Conservation (phyloP, 2,888 invertebrate genomes). For the Esperia sulphurella region DNA sequence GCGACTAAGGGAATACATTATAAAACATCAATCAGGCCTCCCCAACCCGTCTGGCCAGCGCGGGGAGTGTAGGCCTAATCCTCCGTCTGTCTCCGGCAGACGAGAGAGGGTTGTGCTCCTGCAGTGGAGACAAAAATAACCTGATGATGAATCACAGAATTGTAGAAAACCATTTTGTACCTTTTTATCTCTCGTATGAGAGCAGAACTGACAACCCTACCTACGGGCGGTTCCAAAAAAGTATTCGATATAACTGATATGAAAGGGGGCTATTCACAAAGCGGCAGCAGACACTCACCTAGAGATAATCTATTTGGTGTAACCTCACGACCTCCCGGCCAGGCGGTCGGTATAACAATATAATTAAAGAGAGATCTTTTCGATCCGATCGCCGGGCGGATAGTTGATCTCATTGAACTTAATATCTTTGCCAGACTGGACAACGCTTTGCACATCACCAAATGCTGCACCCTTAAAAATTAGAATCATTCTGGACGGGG, state of each 20-base stretch:
- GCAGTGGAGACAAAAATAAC: too few relatives aligned
- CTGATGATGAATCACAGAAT: too few relatives aligned
- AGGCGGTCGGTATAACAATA: constrained; percentile 68
- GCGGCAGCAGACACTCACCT: constrained; percentile 62
- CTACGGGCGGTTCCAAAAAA: constrained; percentile 36
- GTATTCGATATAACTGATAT: constrained; percentile 63
- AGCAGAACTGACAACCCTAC: neutral
- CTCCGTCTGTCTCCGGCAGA: too few relatives aligned
- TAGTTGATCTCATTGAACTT: neutral
- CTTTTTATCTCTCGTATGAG: too few relatives aligned
- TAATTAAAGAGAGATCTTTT: constrained; percentile 74
- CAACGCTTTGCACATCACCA: neutral
- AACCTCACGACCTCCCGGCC: constrained; percentile 73
- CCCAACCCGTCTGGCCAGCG: too few relatives aligned
- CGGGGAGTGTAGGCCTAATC: too few relatives aligned
- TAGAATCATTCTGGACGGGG: too few relatives aligned
- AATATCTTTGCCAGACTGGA: neutral
- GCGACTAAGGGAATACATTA: too few relatives aligned
- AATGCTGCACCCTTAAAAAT: too few relatives aligned
- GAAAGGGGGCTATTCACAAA: constrained; percentile 41
- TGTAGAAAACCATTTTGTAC: too few relatives aligned
- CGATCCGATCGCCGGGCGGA: constrained; percentile 28
- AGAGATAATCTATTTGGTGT: constrained; percentile 76
- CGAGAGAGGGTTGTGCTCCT: too few relatives aligned
- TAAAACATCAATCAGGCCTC: too few relatives aligned